A percentile compares a stretch with the other conserved stretches of the same genome.
Evolutionary conservation across 2,888 invertebrate species (phyloP).

Genomic region (Octonoba sinensis): DNA sequence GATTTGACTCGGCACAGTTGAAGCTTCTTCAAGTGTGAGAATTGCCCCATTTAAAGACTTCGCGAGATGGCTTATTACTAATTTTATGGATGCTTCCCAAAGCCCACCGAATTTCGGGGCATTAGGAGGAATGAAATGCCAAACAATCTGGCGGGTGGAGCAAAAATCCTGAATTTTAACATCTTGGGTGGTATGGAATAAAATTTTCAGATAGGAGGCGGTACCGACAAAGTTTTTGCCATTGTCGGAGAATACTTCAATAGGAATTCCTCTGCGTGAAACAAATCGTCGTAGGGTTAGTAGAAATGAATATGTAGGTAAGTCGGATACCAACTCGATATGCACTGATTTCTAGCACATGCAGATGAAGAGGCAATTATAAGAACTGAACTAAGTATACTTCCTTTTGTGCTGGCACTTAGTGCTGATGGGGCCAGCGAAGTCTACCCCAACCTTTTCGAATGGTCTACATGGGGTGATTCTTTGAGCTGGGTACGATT

Average conservation of each 20-base stretch:
- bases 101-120: too few species aligned
- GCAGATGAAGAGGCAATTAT: slow-evolving; percentile 6
- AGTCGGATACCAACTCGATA: not conserved
- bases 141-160: not conserved
- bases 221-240: slow-evolving; percentile 17
- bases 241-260: not conserved
- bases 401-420: slow-evolving; percentile 21
- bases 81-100: slow-evolving; percentile 4
- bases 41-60: not conserved
- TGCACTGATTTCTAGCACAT: not conserved
- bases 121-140: too few species aligned
- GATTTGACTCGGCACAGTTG: not conserved
- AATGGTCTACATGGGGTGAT: not conserved
- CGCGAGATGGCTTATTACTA: not conserved
- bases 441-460: slow-evolving; percentile 7
- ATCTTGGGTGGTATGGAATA: not conserved
- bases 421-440: not conserved
- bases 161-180: not conserved
- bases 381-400: not conserved
- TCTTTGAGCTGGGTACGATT: not conserved
- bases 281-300: slow-evolving; percentile 2
- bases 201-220: not conserved
- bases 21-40: not conserved
- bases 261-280: slow-evolving; percentile 5
- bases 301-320: not conserved